phyloP scores from a whole-genome alignment of 2,797 vertebrate species.

The Diplodus sargus region DNA sequence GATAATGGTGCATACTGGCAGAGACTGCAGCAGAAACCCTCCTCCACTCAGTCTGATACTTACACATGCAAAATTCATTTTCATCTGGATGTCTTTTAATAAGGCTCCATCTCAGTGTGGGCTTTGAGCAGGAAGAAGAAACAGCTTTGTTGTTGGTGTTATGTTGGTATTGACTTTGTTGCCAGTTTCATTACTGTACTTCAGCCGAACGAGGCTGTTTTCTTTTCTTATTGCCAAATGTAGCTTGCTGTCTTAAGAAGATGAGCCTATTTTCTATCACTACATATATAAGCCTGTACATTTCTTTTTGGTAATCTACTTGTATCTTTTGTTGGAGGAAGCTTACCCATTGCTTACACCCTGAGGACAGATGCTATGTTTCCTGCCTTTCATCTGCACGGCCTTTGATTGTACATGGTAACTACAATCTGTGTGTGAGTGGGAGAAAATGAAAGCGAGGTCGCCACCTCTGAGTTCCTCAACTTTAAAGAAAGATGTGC shows the following conservation, averaged over 20 bases:
- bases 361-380: constrained; percentile 66
- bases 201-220: background rate
- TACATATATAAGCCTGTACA: background rate
- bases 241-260: constrained; percentile 1
- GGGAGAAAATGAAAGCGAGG: constrained; percentile 41
- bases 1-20: constrained; percentile 7
- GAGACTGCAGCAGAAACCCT: constrained; percentile 4
- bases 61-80: constrained; percentile 25
- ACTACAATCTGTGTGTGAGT: constrained; percentile 21
- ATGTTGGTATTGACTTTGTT: constrained; percentile 16
- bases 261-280: background rate
- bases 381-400: constrained; percentile 80
- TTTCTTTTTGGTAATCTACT: constrained; percentile 29
- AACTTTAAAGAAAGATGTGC: constrained; percentile 23
- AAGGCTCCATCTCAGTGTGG: constrained; percentile 12
- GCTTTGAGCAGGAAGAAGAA: constrained; percentile 22
- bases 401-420: constrained; percentile 65
- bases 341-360: constrained; percentile 42
- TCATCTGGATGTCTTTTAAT: constrained; percentile 6
- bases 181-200: constrained; percentile 16
- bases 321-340: constrained; percentile 56
- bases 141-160: constrained; percentile 30
- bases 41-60: background rate
- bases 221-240: constrained; percentile 15
- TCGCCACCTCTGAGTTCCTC: constrained; percentile 34